A percentile compares a stretch with the other conserved stretches of the same genome.
Conservation (phyloP, 2,797 vertebrate species). For the Ataeniobius toweri region DNA sequence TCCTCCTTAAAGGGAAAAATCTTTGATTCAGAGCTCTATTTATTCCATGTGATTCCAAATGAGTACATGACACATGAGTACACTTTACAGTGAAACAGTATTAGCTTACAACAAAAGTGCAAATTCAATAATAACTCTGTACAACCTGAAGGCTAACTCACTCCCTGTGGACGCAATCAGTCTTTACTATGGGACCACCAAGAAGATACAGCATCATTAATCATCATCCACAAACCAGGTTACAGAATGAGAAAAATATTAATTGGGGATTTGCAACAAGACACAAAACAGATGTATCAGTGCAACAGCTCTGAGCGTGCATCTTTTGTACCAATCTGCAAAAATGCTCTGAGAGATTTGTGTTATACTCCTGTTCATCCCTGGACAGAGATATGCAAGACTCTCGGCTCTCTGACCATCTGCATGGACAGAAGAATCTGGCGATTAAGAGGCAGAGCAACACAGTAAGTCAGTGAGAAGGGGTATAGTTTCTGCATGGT, state of each 20-base stretch:
- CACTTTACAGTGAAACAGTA: neutral
- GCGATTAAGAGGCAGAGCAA: constrained; percentile 7
- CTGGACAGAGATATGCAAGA: neutral
- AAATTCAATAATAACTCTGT: neutral
- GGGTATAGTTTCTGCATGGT: constrained; percentile 28
- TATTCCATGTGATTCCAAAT: neutral
- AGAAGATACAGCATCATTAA: neutral
- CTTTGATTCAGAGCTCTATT: neutral
- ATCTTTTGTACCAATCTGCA: neutral
- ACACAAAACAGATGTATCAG: neutral
- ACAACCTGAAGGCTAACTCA: neutral
- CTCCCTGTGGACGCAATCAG: neutral
- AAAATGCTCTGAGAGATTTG: neutral
- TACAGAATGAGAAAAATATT: neutral
- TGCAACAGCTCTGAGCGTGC: neutral
- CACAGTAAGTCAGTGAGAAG: constrained; percentile 30
- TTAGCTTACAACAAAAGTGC: neutral
- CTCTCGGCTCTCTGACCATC: constrained; percentile 23
- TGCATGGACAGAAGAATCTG: neutral
- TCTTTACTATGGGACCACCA: neutral
- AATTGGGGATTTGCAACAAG: constrained; percentile 2
- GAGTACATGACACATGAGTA: neutral
- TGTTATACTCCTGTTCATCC: neutral
- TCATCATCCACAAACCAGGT: neutral
- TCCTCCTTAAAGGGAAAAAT: neutral